Base-by-base conservation (phyloP, 2,113 vertebrate species). In the Amphilophus citrinellus region DNA sequence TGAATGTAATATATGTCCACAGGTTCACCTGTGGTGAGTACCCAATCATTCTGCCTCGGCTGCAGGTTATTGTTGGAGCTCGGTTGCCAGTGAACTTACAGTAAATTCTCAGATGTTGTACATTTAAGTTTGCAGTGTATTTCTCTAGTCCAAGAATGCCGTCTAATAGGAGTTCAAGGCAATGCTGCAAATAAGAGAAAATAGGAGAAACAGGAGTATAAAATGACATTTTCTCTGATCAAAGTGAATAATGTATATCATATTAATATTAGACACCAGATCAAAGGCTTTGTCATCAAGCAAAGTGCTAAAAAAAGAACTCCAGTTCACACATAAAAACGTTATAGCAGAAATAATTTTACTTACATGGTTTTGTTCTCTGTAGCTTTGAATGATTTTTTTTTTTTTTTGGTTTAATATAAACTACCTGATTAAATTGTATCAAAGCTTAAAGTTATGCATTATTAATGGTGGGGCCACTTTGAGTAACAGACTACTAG, bases 1-100 rank as follows among this genome's bases (percentile, higher is more conserved):
- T 27, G 83, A 79, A 42, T 60, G 81, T 89, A 84, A 91, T 89
- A 79, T 82, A 80, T 60, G 83, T 88, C 57, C 79, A 81, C 50
- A 17, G 44, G 22, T 85, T 86, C 78, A 71, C 79, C 89, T 77
- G 57, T 13, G 65, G 79, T 66, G 10, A 62, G 61, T n/a, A 10
- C 56, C 47, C 79, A 56, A 87, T 92, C 80, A 24, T 65, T 91
- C 85, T 59, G 66, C 42, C 78, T 79, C 66, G 24, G 7, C 87
- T 82, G 85, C 87, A 62, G 60, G 5, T 58, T 76, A 18, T 77
- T 56, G 32, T 18, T 14, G 15, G 35, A 65, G 6, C 63, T 44
- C 4, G 30, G 24, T 20, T 18, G 30, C 6, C 0, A 53, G 66
- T 73, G 44, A 73, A 20, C 44, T 53, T 53, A 53, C 30, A 73